Base-by-base conservation (phyloP, 2,113 vertebrate genomes). In the Regulus satrapa region DNA sequence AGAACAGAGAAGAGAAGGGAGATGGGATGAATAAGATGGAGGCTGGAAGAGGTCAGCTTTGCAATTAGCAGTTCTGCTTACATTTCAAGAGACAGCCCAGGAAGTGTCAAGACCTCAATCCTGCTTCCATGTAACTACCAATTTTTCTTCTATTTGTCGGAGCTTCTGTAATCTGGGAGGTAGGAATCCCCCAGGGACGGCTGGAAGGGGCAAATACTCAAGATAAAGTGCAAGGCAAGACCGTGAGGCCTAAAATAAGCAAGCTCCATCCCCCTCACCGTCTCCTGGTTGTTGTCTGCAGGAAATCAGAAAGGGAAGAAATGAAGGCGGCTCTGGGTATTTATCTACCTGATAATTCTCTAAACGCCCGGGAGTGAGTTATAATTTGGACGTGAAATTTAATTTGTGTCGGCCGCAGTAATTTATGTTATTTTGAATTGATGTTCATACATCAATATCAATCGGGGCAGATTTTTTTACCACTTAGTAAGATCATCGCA, bases 61-160 rank as follows among this genome's bases (percentile, higher is more conserved):
- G 97, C 91, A 97, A 98, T 97, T 97, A 97, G 97, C 92, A 74
- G 94, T 84, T 87, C 90, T 93, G 96, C 93, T 95, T 97, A 96
- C 95, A 97, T 94, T 94, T 97, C 95, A 55, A 96, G 92, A 95
- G 93, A 93, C 89, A 91, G 95, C 93, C 74, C 85, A 74, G 96
- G 89, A 97, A 91, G 88, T 95, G 97, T 97, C 96, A 97, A 95
- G 97, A 97, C 97, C 97, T 96, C 97, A 95, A 97, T 96, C 93
- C 97, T 29, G 92, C 80, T 95, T 96, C 96, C 87, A 76, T 94
- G 88, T 95, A 97, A 96, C 94, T 89, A 95, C 88, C 93, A 89
- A 92, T 97, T 97, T 96, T 94, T 87, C 68, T 85, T 94, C 88
- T 94, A 82, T 96, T 96, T 96, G 97, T 82, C 32, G 84, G 93